Evolutionary conservation across 1,140 invertebrate genomes (phyloP), one percentile per base, ranked within the genome.

Genomic region (Gryon sp.): DNA sequence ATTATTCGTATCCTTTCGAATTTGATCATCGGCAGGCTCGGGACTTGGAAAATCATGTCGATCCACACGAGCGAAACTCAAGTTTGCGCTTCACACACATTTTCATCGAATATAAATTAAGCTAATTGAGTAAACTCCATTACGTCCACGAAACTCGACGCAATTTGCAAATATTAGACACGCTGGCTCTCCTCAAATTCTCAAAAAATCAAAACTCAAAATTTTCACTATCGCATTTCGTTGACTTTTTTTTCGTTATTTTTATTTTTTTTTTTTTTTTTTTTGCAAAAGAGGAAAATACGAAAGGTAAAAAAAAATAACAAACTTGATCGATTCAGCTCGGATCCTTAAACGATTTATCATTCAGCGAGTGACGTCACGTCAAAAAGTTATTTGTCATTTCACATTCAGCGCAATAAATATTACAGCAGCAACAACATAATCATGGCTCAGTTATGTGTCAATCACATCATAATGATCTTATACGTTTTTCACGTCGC

Each of bases 21-120:
- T 70, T 70, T 72, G 46, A 62, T 72, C 40, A 52, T 72, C 46
- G 30, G 14, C 57, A 38, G 66, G 55, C 43, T 57, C 41, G 14
- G 22, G 5, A 50, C 45, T 36, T 18, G 20, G 0, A 52, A 48
- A 57, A 48, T 68, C 50, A n/a, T n/a, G n/a, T n/a, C n/a, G 7
- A 46, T 53, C 45, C 36, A 19, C 59, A 12, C 24, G 18, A 34
- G 59, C 34, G 26, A 46, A 34, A 46, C 28, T 15, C 14, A 40
- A 40, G 11, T 19, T 62, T 62, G 12, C 8, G 41, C 55, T 63
- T 62, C 32, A 4, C 53, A 45, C 36, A 41, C 43, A 65, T 32
- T 38, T 18, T 26, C 12, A 15, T 45, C 18, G 45, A 65, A 65
- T 65, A 65, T n/a, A n/a, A 65, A 65, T 65, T 65, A 45, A 34